These are phyloP conservation scores for Xestoiulus laeticollis DNA, from an alignment of 2,888 invertebrate species.

Conservation along the genomic window DNA sequence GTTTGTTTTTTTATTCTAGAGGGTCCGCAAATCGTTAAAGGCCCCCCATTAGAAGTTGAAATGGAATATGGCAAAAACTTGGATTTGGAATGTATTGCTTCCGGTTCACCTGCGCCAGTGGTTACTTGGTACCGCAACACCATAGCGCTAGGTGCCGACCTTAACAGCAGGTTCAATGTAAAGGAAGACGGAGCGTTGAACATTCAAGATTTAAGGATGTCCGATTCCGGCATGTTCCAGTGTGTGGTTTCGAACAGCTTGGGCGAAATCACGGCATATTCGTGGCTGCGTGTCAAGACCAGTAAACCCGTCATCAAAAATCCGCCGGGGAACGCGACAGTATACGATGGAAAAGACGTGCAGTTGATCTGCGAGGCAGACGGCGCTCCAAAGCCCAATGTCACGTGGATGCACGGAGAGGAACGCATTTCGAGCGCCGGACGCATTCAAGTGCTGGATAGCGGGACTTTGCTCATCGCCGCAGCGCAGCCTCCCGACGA, in stretches of 20 bases:
- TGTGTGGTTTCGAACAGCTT: conserved; percentile 91
- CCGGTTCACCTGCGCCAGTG: conserved; percentile 57
- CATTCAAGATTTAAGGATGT: conserved; percentile 80
- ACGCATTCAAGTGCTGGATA: conserved; percentile 83
- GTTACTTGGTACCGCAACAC: conserved; percentile 59
- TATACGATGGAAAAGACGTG: conserved; percentile 92
- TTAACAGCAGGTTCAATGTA: conserved; percentile 63
- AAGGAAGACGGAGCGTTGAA: conserved; percentile 83
- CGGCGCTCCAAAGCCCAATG: conserved; percentile 89
- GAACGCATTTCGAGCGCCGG: conserved; percentile 70
- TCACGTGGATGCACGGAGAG: conserved; percentile 94
- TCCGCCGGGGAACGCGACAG: conserved; percentile 85
- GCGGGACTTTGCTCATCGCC: conserved; percentile 87
- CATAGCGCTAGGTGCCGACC: conserved; percentile 44
- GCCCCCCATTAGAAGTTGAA: conserved; percentile 55
- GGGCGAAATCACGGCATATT: conserved; percentile 87
- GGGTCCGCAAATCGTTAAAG: conserved; percentile 45
- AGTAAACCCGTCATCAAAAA: conserved; percentile 86
- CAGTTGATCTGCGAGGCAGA: conserved; percentile 87
- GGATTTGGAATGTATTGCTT: conserved; percentile 59
- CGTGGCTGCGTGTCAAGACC: conserved; percentile 96
- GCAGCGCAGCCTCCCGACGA: conserved; percentile 83
- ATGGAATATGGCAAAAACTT: conserved; percentile 57
- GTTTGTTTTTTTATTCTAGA: conserved; percentile 18
- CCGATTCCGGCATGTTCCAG: conserved; percentile 94